Percentiles rank a stretch among this genome's conserved stretches.
These are phyloP conservation scores for Subacronicta megacephala DNA, from an alignment of 2,888 invertebrate species.

Conservation along the genomic window DNA sequence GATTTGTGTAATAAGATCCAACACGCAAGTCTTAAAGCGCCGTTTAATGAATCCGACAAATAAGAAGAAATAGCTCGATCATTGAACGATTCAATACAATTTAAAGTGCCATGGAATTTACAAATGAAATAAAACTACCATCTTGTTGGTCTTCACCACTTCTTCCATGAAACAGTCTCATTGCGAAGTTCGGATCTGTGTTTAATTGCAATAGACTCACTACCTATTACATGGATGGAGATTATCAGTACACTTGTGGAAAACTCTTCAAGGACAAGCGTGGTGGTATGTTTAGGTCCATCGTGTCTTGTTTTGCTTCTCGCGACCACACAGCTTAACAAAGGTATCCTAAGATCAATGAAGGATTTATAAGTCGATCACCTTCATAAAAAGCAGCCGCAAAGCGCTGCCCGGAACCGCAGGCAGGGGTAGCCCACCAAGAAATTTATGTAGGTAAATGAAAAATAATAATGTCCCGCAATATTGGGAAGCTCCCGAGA, in stretches of 20 bases:
- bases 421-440: constrained; percentile 16
- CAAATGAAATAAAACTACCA: constrained; percentile 23
- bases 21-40: constrained; percentile 37
- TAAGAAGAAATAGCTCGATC: constrained; percentile 37
- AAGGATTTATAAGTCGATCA: constrained; percentile 2
- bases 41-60: constrained; percentile 36
- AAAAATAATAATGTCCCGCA: constrained; percentile 54
- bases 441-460: constrained; percentile 56
- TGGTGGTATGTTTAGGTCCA: too few relatives aligned
- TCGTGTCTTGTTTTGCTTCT: too few relatives aligned
- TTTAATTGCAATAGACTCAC: too few relatives aligned
- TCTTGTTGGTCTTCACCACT: too few relatives aligned
- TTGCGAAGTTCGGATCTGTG: too few relatives aligned
- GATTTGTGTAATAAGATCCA: constrained; percentile 45
- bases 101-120: constrained; percentile 27
- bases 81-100: constrained; percentile 36
- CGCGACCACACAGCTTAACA: too few relatives aligned
- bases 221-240: too few relatives aligned
- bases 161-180: too few relatives aligned
- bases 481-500: constrained; percentile 35
- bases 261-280: too few relatives aligned
- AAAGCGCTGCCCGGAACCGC: constrained; percentile 7
- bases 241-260: too few relatives aligned
- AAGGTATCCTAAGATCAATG: neutral
- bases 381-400: constrained; percentile 19